Percentiles rank a stretch among this genome's conserved stretches.
These are phyloP conservation scores for Ectropis grisescens DNA, from an alignment of 1,140 invertebrate genomes.

Conservation along the genomic window DNA sequence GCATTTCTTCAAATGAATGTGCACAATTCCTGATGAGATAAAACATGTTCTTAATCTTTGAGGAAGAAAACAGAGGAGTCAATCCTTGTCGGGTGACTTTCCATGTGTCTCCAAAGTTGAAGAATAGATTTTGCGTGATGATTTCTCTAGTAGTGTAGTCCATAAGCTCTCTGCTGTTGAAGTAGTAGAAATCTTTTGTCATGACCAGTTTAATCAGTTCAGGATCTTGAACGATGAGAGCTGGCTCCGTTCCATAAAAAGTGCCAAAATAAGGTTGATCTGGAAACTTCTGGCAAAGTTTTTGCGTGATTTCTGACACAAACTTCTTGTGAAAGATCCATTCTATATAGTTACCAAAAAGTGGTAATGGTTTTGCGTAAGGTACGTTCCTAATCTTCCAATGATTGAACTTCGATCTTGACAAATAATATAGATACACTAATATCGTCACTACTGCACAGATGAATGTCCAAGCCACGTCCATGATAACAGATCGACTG, in stretches of 20 bases:
- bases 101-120: constrained; percentile 58
- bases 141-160: constrained; percentile 3
- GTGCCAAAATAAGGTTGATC: constrained; percentile 6
- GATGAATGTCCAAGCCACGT: too few relatives aligned
- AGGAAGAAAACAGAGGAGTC: constrained; percentile 71
- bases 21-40: constrained; percentile 45
- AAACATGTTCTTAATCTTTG: constrained; percentile 72
- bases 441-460: constrained; percentile 5
- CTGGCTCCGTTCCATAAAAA: constrained; percentile 11
- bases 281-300: constrained; percentile 5
- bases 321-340: constrained; percentile 16
- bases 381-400: constrained; percentile 37
- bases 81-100: constrained; percentile 68
- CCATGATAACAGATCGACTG: too few relatives aligned
- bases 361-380: constrained; percentile 21
- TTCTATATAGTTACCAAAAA: constrained; percentile 36
- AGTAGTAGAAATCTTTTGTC: constrained; percentile 15
- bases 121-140: constrained; percentile 14
- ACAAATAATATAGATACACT: constrained; percentile 18
- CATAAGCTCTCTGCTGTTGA: constrained; percentile 6
- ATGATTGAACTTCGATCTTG: constrained; percentile 18
- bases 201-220: constrained; percentile 10
- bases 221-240: constrained; percentile 3
- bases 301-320: background rate
- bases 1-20: constrained; percentile 29